Percentiles rank a stretch among this genome's conserved stretches.
Conservation (phyloP, 2,113 vertebrate species). For the Sinosuthora webbiana region DNA sequence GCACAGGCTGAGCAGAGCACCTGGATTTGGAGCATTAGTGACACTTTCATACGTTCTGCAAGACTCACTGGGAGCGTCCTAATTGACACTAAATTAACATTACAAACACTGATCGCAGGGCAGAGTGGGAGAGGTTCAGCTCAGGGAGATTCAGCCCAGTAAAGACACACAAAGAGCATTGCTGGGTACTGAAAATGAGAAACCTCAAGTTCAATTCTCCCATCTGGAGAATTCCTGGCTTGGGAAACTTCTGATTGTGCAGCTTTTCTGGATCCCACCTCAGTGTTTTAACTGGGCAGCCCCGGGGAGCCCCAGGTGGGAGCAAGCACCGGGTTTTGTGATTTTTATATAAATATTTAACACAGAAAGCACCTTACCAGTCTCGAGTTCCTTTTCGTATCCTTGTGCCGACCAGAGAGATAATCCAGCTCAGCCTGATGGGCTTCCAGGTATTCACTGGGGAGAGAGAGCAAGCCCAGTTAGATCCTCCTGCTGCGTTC, state of each 20-base stretch:
- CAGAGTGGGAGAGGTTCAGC: too few relatives aligned
- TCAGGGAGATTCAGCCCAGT: not conserved
- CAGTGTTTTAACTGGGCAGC: not conserved
- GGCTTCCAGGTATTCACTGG: conserved; percentile 84
- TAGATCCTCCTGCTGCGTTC: not conserved
- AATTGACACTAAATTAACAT: not conserved
- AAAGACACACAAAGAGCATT: not conserved
- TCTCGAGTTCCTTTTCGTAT: conserved; percentile 90
- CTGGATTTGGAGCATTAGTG: not conserved
- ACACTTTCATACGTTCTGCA: not conserved
- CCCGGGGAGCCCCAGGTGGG: not conserved
- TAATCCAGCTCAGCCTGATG: conserved; percentile 91
- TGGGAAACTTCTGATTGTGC: not conserved
- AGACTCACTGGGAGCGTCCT: not conserved
- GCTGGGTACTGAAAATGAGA: not conserved
- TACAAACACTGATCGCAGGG: too few relatives aligned
- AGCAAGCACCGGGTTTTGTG: not conserved
- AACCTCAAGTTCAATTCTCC: not conserved
- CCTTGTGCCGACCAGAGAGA: conserved; percentile 84
- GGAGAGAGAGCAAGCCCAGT: not conserved
- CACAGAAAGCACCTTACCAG: conserved; percentile 77
- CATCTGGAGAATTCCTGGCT: not conserved
- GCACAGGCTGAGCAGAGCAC: not conserved
- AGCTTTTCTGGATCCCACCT: not conserved
- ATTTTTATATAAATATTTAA: not conserved